These are phyloP conservation scores for Clostera curtula DNA, from an alignment of 2,888 invertebrate genomes.

Conservation along the genomic window DNA sequence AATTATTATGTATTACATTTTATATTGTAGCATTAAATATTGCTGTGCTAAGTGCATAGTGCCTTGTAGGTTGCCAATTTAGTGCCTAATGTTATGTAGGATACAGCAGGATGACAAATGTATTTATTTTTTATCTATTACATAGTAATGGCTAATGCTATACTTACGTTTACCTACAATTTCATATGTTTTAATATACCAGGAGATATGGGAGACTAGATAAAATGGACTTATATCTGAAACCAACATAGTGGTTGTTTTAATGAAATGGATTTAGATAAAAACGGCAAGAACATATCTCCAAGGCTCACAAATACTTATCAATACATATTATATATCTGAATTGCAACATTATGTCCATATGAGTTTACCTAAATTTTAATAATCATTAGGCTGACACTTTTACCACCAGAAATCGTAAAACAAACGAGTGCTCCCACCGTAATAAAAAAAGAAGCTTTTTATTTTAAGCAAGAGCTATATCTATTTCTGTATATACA, in stretches of 20 bases:
- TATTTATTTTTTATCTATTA: constrained; percentile 28
- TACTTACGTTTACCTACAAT: neutral
- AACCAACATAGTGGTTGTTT: no score
- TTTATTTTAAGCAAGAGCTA: constrained; percentile 41
- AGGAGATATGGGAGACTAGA: no score
- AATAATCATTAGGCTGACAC: constrained; percentile 43
- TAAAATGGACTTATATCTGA: no score
- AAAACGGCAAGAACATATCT: no score
- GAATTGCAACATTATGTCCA: no score
- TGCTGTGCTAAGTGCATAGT: constrained; percentile 75
- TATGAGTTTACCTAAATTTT: constrained; percentile 8
- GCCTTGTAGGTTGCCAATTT: constrained; percentile 77
- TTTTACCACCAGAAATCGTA: constrained; percentile 63
- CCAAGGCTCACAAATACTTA: no score
- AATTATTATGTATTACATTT: constrained; percentile 29
- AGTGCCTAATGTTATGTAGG: constrained; percentile 68
- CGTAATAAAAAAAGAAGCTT: constrained; percentile 61
- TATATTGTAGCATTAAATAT: constrained; percentile 53
- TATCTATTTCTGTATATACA: constrained; percentile 49
- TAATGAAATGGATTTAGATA: no score
- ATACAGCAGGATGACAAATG: constrained; percentile 37
- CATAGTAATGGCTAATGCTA: constrained; percentile 1
- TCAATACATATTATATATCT: no score
- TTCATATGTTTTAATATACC: no score
- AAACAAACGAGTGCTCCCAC: constrained; percentile 65